Conservation (phyloP, 2,797 vertebrate genomes). For the Enteromius treurensis region DNA sequence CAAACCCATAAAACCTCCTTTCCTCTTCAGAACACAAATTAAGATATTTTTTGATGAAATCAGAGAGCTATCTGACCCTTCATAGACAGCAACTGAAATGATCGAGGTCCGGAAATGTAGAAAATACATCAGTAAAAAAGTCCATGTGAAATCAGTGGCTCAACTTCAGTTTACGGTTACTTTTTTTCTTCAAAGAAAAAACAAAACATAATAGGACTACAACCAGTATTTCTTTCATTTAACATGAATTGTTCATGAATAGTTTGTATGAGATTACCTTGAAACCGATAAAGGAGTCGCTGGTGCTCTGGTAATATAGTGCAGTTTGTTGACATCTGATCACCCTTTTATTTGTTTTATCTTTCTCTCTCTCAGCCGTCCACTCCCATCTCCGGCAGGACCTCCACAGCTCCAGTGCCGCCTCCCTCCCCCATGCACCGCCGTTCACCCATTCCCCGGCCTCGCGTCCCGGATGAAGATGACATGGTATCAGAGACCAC, state of each 20-base stretch:
- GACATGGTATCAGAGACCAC: constrained; percentile 68
- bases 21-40: too few species aligned
- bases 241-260: not conserved
- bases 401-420: constrained; percentile 56
- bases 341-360: not conserved
- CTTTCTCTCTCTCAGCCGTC: constrained; percentile 15
- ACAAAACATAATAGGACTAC: too few species aligned
- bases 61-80: too few species aligned
- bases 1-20: too few species aligned
- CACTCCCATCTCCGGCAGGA: constrained; percentile 38
- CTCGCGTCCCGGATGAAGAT: not conserved
- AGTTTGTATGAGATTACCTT: not conserved
- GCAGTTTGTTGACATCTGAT: not conserved
- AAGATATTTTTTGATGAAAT: too few species aligned
- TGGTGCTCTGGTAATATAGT: not conserved
- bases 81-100: too few species aligned
- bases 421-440: constrained; percentile 76
- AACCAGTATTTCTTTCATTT: not conserved
- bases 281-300: not conserved
- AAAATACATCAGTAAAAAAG: too few species aligned
- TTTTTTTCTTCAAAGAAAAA: too few species aligned
- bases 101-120: too few species aligned
- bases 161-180: too few species aligned
- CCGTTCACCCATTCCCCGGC: constrained; percentile 64
- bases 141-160: too few species aligned